Percentiles rank a stretch among this genome's conserved stretches.
These are phyloP conservation scores for Lepidocolaptes lacrymiger DNA, from an alignment of 2,797 vertebrate species.

Conservation along the genomic window DNA sequence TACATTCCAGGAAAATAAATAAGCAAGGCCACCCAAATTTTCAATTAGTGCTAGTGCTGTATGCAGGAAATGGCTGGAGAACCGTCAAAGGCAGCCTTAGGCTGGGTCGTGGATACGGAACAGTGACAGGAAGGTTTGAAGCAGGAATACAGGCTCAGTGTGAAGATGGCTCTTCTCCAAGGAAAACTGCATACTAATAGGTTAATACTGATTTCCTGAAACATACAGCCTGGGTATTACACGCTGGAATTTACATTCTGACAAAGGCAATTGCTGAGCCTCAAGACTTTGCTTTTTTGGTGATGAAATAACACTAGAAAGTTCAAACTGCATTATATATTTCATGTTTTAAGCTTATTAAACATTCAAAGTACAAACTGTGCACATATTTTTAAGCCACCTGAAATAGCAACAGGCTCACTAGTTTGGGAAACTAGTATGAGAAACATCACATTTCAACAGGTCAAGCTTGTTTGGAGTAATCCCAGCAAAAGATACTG, in stretches of 20 bases:
- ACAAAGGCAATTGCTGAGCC: slow-evolving; percentile 68
- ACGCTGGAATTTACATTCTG: slow-evolving; percentile 76
- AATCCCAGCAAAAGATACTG: neutral
- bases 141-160: slow-evolving; percentile 73
- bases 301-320: slow-evolving; percentile 74
- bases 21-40: slow-evolving; percentile 99
- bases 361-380: slow-evolving; percentile 72
- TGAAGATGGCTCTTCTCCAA: slow-evolving; percentile 80
- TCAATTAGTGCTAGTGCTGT: slow-evolving; percentile 95
- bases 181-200: slow-evolving; percentile 81
- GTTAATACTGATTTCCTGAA: slow-evolving; percentile 78
- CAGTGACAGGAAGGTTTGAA: slow-evolving; percentile 80
- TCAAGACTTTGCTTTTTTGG: slow-evolving; percentile 65
- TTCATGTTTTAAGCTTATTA: slow-evolving; percentile 74
- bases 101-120: slow-evolving; percentile 78
- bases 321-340: slow-evolving; percentile 73
- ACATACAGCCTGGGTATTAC: slow-evolving; percentile 74
- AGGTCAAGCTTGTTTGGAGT: neutral
- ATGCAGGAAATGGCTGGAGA: slow-evolving; percentile 93
- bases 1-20: slow-evolving; percentile 98
- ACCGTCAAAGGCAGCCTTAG: slow-evolving; percentile 81
- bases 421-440: slow-evolving; percentile 33
- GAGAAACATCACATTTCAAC: slow-evolving; percentile 31
- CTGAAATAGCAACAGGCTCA: slow-evolving; percentile 69
- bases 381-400: slow-evolving; percentile 70